Evolutionary conservation across 1,140 invertebrate genomes (phyloP), one percentile per base, ranked within the genome.

Genomic region (Tetragnatha versicolor): DNA sequence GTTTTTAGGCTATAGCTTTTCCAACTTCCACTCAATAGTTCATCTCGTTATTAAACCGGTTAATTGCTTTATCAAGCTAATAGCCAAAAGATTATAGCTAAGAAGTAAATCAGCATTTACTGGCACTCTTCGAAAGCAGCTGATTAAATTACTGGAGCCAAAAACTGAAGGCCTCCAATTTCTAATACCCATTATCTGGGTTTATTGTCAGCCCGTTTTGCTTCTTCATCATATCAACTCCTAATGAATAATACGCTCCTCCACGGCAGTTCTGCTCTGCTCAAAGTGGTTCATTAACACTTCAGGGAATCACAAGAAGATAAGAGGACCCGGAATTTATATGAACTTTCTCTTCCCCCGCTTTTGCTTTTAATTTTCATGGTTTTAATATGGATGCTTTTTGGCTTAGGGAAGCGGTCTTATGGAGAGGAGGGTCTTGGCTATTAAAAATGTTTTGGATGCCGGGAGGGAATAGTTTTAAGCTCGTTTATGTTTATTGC

Each of bases 121-220:
- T 27, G n/a, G 20, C 12, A 51, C 14, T 7, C 9, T 14, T 51
- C 0, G 35, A 63, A n/a, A n/a, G 20, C 9, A n/a, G 2, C 14
- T 63, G 60, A 63, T 63, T 42, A 63, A 63, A 63, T 63, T 39
- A 42, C 60, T 37, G 9, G 60, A 27, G 60, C 22, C 60, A 63
- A 63, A 63, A 63, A 63, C 60, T 39, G 7, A 22, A 33, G 22
- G 12, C 22, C 35, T 12, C 25, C 6, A 17, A 6, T 3, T 35
- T 17, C 35, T 63, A 42, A 63, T 63, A n/a, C 17, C 20, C 60
- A 14, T 42, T 42, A 25, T 42, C 22, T 63, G 60, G 42, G 60
- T 63, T 42, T 63, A 42, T 63, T 63, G 22, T 63, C 60, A 63
- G 42, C 60, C 25, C 2, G 60, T 63, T 37, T 63, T 63, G 60